Evolutionary conservation across 2,113 vertebrate genomes (phyloP).

Genomic region (Chrysemys picta): DNA sequence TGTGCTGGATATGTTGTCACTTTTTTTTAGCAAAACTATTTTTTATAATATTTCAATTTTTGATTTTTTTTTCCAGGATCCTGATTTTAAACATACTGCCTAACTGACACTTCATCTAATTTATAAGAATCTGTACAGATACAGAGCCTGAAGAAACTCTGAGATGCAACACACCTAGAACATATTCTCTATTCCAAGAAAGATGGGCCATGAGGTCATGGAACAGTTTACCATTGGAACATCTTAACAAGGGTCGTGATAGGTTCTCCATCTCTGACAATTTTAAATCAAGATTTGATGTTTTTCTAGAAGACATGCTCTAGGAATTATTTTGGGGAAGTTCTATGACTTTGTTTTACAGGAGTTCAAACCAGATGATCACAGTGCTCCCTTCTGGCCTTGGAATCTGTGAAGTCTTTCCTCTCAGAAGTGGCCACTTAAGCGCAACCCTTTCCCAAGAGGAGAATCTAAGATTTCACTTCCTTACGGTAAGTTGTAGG

Average conservation of each 20-base stretch:
- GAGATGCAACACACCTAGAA: not conserved
- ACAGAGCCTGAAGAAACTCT: not conserved
- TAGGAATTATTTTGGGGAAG: not conserved
- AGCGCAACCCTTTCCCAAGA: not conserved
- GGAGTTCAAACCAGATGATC: not conserved
- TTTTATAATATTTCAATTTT: not conserved
- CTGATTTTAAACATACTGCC: not conserved
- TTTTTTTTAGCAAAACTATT: not conserved
- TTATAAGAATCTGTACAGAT: not conserved
- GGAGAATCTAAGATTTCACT: not conserved
- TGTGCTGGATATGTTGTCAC: not conserved
- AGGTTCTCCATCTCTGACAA: not conserved
- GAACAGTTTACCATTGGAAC: not conserved
- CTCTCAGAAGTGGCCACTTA: not conserved
- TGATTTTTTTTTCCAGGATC: not conserved
- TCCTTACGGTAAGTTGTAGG: fast-evolving
- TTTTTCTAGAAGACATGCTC: too few species aligned
- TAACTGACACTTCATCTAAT: not conserved
- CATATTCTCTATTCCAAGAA: not conserved
- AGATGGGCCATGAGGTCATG: not conserved
- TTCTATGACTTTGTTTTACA: not conserved
- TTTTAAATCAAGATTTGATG: not conserved
- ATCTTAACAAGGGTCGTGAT: not conserved
- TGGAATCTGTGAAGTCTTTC: not conserved
- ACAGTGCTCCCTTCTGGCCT: not conserved